These are phyloP conservation scores for Halisarca cf. caerulea DNA, from an alignment of 37 sponge, comb jelly and placozoan genomes.

Conservation along the genomic window DNA sequence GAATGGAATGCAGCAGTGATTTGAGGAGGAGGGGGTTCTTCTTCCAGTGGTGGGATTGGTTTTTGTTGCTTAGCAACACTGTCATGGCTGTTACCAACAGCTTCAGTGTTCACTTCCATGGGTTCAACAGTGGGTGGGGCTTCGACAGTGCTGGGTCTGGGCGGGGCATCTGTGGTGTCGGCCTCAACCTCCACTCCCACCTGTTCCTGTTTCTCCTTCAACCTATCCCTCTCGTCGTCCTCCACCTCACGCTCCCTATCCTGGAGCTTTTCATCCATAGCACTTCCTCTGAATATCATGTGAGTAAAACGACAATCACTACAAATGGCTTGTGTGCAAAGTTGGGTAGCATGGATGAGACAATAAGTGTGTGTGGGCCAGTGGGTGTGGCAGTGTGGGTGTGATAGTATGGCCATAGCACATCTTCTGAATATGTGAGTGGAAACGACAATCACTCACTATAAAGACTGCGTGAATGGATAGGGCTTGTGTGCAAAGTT, in stretches of 20 bases:
- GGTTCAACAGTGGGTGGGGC: constrained; percentile 28
- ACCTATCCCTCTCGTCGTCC: constrained; percentile 85
- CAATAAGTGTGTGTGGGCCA: too few species aligned
- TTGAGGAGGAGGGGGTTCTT: neutral
- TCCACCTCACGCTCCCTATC: constrained; percentile 91
- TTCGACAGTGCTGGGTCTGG: neutral
- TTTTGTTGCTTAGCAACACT: constrained; percentile 3
- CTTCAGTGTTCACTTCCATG: constrained; percentile 23
- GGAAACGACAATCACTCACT: too few species aligned
- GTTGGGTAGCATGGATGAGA: too few species aligned
- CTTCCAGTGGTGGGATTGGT: constrained; percentile 3
- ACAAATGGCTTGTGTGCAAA: too few species aligned
- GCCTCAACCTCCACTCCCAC: constrained; percentile 48
- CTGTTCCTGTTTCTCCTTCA: constrained; percentile 82
- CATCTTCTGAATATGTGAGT: too few species aligned
- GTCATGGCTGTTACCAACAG: constrained; percentile 13
- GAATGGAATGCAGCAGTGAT: constrained; percentile 24
- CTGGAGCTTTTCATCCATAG: constrained; percentile 61
- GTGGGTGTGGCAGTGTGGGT: too few species aligned
- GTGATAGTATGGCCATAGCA: too few species aligned
- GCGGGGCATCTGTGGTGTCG: neutral
- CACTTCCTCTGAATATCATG: constrained; percentile 62
- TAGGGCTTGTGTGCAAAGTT: too few species aligned
- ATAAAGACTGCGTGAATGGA: too few species aligned
- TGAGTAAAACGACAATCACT: neutral